Percentiles rank a stretch among this genome's conserved stretches.
Conservation (phyloP, 1,140 invertebrate genomes). For the Spodoptera litura region DNA sequence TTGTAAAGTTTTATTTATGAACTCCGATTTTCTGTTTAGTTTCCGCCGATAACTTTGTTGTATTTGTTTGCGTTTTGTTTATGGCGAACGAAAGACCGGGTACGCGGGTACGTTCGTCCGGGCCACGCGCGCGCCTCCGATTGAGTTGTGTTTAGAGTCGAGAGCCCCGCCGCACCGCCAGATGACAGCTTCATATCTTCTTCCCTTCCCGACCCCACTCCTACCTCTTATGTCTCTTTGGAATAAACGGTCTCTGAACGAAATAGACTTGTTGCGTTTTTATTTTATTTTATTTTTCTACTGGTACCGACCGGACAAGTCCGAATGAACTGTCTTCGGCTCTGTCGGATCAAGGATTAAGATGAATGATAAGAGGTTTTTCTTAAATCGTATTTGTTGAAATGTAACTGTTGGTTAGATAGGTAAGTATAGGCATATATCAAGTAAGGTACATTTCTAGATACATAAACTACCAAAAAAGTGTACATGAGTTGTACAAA, state of each 20-base stretch:
- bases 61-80: constrained; percentile 55
- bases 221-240: constrained; percentile 51
- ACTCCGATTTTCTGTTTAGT: constrained; percentile 5
- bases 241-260: constrained; percentile 66
- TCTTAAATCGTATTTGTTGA: constrained; percentile 18
- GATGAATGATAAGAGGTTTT: constrained; percentile 52
- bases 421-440: no score
- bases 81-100: not conserved
- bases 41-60: constrained; percentile 22
- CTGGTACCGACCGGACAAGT: constrained; percentile 63
- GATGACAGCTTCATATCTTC: constrained; percentile 80
- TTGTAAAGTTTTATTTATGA: constrained; percentile 50
- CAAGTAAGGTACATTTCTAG: no score
- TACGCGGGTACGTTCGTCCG: constrained; percentile 52
- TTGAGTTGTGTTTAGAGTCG: constrained; percentile 68
- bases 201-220: constrained; percentile 65
- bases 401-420: not conserved
- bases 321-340: constrained; percentile 64
- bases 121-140: constrained; percentile 68
- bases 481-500: no score
- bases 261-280: constrained; percentile 83
- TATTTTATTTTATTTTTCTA: constrained; percentile 76
- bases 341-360: constrained; percentile 56
- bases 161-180: constrained; percentile 56
- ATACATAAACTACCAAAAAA: no score